Evolutionary conservation across 2,888 invertebrate genomes (phyloP).

Genomic region (Heliothis peltigera): DNA sequence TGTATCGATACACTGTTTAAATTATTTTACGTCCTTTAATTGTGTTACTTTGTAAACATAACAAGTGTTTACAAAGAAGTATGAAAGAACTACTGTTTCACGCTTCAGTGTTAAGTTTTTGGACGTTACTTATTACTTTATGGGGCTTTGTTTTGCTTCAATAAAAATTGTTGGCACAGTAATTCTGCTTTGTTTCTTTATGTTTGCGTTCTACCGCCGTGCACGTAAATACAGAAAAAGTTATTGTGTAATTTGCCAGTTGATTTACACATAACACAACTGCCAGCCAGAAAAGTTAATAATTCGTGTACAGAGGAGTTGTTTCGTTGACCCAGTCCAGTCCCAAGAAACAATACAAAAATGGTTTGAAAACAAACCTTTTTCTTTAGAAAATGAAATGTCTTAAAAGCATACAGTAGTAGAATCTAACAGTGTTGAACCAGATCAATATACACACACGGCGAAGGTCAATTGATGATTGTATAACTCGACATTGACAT

Average conservation of each 20-base stretch:
- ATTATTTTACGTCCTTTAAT: conserved; percentile 28
- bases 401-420: not conserved
- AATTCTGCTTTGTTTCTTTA: conserved; percentile 28
- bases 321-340: not conserved
- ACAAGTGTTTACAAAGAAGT: conserved; percentile 44
- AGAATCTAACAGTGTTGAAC: conserved; percentile 16
- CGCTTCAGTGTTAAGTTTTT: conserved; percentile 39
- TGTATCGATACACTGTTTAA: conserved; percentile 46
- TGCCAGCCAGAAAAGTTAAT: not conserved
- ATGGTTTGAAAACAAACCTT: too few relatives aligned
- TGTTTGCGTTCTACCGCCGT: conserved; percentile 2
- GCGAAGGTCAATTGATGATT: conserved; percentile 56
- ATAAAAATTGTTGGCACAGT: conserved; percentile 18
- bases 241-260: too few relatives aligned
- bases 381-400: not conserved
- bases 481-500: conserved; percentile 61
- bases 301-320: not conserved
- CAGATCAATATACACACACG: conserved; percentile 34
- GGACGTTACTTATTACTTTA: conserved; percentile 17
- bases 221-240: not conserved
- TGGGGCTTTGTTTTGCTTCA: conserved; percentile 32
- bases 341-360: too few relatives aligned
- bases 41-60: conserved; percentile 43
- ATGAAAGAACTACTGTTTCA: conserved; percentile 50
- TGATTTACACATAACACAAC: not conserved